Percentiles rank a stretch among this genome's conserved stretches.
phyloP scores from a whole-genome alignment of 2,797 vertebrate species.

The Chlorospingus flavigularis region DNA sequence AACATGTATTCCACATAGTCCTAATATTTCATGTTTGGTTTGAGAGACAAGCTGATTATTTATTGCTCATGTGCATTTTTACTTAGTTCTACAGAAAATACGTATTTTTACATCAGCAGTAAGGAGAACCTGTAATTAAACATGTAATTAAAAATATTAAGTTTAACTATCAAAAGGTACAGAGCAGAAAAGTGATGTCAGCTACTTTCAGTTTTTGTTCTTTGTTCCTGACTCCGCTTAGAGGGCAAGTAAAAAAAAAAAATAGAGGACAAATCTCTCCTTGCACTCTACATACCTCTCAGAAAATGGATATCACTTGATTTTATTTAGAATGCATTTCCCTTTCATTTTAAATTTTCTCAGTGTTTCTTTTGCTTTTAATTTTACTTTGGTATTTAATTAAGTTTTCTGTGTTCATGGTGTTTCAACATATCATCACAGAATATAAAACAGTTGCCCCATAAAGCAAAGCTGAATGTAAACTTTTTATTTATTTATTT shows the following conservation, averaged over 20 bases:
- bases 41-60: background rate
- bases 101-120: background rate
- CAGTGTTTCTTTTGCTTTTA: background rate
- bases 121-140: background rate
- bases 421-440: background rate
- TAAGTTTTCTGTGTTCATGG: background rate
- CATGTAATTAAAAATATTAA: background rate
- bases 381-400: background rate
- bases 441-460: background rate
- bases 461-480: background rate
- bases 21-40: background rate
- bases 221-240: background rate
- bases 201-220: background rate
- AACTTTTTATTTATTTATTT: background rate
- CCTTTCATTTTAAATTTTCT: background rate
- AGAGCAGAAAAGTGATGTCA: background rate
- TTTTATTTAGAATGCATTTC: background rate
- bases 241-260: background rate
- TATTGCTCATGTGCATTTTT: fast-evolving
- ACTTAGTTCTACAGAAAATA: background rate
- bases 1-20: background rate
- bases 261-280: background rate
- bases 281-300: fast-evolving
- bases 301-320: background rate
- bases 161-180: background rate